Evolutionary conservation across 2,113 vertebrate species (phyloP).

Genomic region (Apus apus): DNA sequence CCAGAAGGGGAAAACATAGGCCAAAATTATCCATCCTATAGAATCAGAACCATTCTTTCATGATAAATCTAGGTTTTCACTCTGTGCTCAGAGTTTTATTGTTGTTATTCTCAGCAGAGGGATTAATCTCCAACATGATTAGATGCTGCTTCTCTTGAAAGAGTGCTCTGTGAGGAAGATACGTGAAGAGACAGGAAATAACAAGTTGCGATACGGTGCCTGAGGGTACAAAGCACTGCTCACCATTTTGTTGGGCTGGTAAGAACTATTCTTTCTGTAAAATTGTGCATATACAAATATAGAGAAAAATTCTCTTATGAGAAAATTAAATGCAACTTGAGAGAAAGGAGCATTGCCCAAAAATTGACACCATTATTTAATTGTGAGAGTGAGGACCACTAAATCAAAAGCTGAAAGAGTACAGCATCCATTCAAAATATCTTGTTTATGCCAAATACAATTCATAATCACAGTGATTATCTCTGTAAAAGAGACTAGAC

Average conservation of each 20-base stretch:
- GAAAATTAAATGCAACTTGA: background rate
- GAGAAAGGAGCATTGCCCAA: background rate
- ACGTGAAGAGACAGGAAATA: background rate
- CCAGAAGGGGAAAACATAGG: background rate
- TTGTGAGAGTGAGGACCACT: background rate
- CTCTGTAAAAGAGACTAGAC: background rate
- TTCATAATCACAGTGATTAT: background rate
- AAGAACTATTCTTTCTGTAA: background rate
- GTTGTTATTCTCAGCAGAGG: background rate
- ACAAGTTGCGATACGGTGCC: background rate
- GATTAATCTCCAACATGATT: background rate
- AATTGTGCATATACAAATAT: background rate
- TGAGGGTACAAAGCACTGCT: background rate
- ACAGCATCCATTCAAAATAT: background rate
- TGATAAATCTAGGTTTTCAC: background rate
- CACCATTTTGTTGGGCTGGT: background rate
- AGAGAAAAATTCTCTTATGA: background rate
- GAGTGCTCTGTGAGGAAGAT: background rate
- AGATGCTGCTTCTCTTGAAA: background rate
- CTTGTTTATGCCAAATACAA: background rate
- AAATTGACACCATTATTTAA: background rate
- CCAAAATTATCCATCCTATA: background rate
- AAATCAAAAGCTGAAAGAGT: background rate
- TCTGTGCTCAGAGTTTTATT: background rate
- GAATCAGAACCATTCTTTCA: background rate